Conservation (phyloP, 2,797 vertebrate genomes). For the Silurus lanzhouensis region DNA sequence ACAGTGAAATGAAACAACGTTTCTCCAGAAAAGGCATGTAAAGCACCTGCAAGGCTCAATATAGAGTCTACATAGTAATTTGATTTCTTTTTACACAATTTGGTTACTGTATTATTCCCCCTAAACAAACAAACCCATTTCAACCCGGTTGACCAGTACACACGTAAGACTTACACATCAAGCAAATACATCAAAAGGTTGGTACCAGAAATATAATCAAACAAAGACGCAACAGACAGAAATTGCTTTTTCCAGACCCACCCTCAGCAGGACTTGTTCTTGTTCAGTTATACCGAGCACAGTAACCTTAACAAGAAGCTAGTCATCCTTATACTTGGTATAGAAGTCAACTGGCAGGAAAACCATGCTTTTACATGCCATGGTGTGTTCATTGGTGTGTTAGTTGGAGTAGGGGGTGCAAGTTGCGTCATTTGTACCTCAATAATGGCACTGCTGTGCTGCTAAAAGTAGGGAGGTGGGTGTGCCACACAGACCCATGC, state of each 20-base stretch:
- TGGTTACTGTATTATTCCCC: not conserved
- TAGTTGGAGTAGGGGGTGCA: conserved; percentile 38
- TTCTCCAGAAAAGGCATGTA: not conserved
- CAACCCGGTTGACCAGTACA: not conserved
- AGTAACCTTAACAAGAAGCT: conserved; percentile 36
- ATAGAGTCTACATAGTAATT: not conserved
- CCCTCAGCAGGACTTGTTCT: not conserved
- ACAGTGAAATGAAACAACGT: too few relatives aligned
- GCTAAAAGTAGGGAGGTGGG: conserved; percentile 60
- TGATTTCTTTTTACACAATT: not conserved
- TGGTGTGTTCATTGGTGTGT: conserved; percentile 35
- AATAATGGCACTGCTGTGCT: conserved; percentile 76
- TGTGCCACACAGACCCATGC: conserved; percentile 69
- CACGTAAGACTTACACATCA: not conserved
- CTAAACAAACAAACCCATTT: not conserved
- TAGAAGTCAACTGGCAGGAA: conserved; percentile 36
- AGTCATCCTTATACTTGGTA: conserved; percentile 41
- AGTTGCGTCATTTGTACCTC: conserved; percentile 70
- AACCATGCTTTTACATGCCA: conserved; percentile 42
- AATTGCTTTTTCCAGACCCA: conserved; percentile 15
- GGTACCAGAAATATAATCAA: conserved; percentile 1
- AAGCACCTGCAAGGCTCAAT: not conserved
- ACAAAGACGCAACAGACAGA: not conserved
- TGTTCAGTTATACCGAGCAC: conserved; percentile 31
- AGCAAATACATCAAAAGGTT: not conserved